phyloP scores from a whole-genome alignment of 2,888 invertebrate genomes.

The Pollenia amentaria region DNA sequence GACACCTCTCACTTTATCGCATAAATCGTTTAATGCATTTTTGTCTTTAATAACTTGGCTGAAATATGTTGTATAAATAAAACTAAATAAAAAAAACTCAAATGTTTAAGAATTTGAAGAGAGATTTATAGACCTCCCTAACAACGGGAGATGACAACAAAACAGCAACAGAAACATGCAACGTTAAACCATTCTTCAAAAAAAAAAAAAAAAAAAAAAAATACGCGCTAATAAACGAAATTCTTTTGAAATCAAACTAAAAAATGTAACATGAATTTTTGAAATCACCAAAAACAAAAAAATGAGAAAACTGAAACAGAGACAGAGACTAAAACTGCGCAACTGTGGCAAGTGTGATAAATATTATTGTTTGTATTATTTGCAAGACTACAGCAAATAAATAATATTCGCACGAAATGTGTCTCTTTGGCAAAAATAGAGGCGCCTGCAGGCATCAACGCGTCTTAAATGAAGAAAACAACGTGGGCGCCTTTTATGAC shows the following conservation, averaged over 20 bases:
- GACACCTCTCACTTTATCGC: constrained; percentile 74
- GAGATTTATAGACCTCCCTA: constrained; percentile 81
- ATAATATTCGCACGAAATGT: constrained; percentile 84
- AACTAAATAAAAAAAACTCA: constrained; percentile 71
- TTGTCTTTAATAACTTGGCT: constrained; percentile 80
- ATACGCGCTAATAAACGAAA: constrained; percentile 48
- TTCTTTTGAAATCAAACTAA: constrained; percentile 37
- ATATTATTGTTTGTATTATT: constrained; percentile 77
- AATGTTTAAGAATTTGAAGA: constrained; percentile 72
- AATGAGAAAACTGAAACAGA: constrained; percentile 20
- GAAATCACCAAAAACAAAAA: constrained; percentile 1
- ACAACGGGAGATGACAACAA: constrained; percentile 83
- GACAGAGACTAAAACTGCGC: constrained; percentile 63
- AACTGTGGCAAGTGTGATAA: constrained; percentile 78
- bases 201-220: constrained; percentile 30
- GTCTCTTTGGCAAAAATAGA: constrained; percentile 77
- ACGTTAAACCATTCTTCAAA: constrained; percentile 58
- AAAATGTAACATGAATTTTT: constrained; percentile 30
- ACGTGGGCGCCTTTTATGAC: constrained; percentile 77
- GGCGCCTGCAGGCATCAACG: constrained; percentile 81
- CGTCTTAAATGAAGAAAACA: constrained; percentile 71
- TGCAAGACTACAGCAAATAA: constrained; percentile 78
- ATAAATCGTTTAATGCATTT: constrained; percentile 79
- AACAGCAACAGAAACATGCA: constrained; percentile 80
- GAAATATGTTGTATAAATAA: constrained; percentile 81